Base-by-base conservation (phyloP, 2,113 vertebrate species). In the Chaenocephalus aceratus region DNA sequence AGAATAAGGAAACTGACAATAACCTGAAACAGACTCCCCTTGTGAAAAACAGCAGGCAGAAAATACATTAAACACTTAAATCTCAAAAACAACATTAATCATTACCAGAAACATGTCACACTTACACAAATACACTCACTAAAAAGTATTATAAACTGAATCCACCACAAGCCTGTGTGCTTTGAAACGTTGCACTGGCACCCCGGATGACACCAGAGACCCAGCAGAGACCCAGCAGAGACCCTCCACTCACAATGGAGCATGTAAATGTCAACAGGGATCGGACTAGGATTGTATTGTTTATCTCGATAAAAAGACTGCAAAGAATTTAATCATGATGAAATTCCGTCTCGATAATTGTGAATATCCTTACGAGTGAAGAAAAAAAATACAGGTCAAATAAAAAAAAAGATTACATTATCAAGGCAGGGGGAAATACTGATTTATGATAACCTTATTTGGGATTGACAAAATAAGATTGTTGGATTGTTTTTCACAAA, bases 1-100 rank as follows among this genome's bases (percentile, higher is more conserved):
- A 83, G 82, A 87, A 86, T 79, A 85, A 72, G 84, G 87, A 90
- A 86, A 91, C 77, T 82, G 84, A 41, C 77, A 80, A 85, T 87
- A 88, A 91, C 82, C 30, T 67, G 69, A 92, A 87, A 76, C 76
- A 75, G 72, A 80, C 79, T 64, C 10, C 11, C 30, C 34, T 58
- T 70, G 48, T 60, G 60, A 77, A 89, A 89, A 89, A 84, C 67
- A 85, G 70, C 66, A 0, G 70, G 60, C 44, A 69, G 60, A 69
- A 63, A 82, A 64, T 80, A 72, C 54, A 83, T 83, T 80, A 75
- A 57, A 78, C 77, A 79, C 75, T 77, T 72, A 59, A 80, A 86
- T 74, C 46, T 52, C 36, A 77, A 80, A 83, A 91, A 80, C 45
- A 77, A 76, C n/a, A 34, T 57, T 71, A 77, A 63, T 82, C 73